Percentiles rank a stretch among this genome's conserved stretches.
These are phyloP conservation scores for Neotragus moschatus DNA, from an alignment of 2,113 vertebrate genomes.

Conservation along the genomic window DNA sequence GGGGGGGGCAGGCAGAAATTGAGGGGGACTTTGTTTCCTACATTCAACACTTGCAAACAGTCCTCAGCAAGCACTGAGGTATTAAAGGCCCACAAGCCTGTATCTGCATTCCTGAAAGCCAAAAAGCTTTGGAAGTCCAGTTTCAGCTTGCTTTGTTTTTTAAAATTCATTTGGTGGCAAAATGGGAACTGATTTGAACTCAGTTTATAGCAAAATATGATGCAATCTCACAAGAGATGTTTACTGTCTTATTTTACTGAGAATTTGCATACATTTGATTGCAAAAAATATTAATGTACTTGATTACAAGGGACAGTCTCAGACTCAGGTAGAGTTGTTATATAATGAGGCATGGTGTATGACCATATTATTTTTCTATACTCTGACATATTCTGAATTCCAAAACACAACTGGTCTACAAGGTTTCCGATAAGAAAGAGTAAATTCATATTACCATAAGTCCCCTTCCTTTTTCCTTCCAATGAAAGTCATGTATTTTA, in stretches of 20 bases:
- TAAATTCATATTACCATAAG: not conserved
- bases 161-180: conserved; percentile 15
- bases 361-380: not conserved
- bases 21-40: too few relatives aligned
- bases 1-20: too few relatives aligned
- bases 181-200: conserved; percentile 25
- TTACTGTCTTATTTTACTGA: not conserved
- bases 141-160: not conserved
- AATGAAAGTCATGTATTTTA: not conserved
- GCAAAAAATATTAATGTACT: not conserved
- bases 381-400: not conserved
- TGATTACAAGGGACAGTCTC: not conserved
- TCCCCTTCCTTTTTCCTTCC: not conserved
- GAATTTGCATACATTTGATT: not conserved
- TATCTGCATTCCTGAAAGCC: not conserved
- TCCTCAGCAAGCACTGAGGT: not conserved
- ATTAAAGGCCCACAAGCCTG: too few relatives aligned
- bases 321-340: not conserved
- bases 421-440: not conserved
- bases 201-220: not conserved
- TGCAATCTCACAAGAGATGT: not conserved
- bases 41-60: not conserved
- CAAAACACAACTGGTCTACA: not conserved
- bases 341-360: not conserved
- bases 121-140: not conserved